Evolutionary conservation across 2,113 vertebrate genomes (phyloP).

Genomic region (Ibidorhyncha struthersii): DNA sequence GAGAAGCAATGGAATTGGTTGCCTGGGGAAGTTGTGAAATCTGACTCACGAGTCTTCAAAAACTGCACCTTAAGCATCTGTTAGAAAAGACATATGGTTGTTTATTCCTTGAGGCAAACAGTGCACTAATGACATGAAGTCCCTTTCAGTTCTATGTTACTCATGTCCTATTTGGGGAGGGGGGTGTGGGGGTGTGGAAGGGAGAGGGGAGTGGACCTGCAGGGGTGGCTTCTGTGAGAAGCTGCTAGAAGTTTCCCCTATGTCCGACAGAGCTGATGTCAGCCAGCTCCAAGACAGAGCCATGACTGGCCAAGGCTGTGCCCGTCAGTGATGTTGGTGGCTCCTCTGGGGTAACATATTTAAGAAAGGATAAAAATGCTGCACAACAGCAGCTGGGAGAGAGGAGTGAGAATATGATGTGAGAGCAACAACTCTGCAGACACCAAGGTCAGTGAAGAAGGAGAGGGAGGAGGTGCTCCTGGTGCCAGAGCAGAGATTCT

Average conservation of each 20-base stretch:
- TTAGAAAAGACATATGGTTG: not conserved
- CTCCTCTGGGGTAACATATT: not conserved
- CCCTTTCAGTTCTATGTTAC: not conserved
- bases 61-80: not conserved
- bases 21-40: not conserved
- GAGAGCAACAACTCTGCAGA: not conserved
- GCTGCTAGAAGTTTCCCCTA: not conserved
- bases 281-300: fast-evolving
- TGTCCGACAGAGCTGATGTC: not conserved
- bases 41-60: not conserved
- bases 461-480: not conserved
- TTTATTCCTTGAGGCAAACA: not conserved
- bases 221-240: not conserved
- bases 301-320: fast-evolving
- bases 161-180: not conserved
- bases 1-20: not conserved
- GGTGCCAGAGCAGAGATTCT: not conserved
- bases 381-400: not conserved
- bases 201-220: fast-evolving
- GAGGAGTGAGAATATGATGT: not conserved
- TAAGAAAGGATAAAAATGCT: not conserved
- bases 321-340: not conserved
- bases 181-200: no score
- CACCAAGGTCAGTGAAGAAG: not conserved
- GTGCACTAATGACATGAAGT: not conserved